Base-by-base conservation (phyloP, 2,888 invertebrate genomes). In the Vesta saturnalis region DNA sequence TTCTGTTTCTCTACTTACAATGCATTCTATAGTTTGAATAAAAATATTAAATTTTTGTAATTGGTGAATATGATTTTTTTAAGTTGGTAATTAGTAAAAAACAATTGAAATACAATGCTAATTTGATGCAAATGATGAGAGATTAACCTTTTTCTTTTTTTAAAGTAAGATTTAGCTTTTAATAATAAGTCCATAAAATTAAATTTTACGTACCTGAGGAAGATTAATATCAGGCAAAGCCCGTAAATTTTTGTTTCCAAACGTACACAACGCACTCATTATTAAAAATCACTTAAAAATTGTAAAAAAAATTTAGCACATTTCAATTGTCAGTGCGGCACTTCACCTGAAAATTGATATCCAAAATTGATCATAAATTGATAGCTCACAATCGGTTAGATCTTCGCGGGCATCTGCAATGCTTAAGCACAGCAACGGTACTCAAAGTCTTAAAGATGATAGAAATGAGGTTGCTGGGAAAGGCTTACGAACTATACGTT, bases 381-480 rank as follows among this genome's bases (percentile, higher is more conserved):
- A 59, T n/a, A 68, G 65, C 69, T 70, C 69, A 64, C 71, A n/a
- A 73, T 68, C 70, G 65, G 74, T 74, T 70, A 73, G 72, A 70
- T 74, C 73, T 74, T 72, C 71, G 69, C 74, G 73, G 69, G 74
- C 74, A 76, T 77, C 76, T 74, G 73, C 74, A 74, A 73, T 73
- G 76, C 72, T 74, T 52, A 73, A 68, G 68, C 59, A 72, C 76
- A 71, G 66, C 77, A 78, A 79, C 80, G 79, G 79, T 80, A 79
- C 78, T 77, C 77, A 60, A 67, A 64, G 72, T 77, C 75, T 77
- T 70, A 65, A 68, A 74, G 74, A 76, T 52, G 77, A 75, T 75
- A 78, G 80, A 81, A 81, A 80, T 78, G 80, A 81, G 80, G 80
- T 81, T 81, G 80, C 70, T 72, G 72, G 75, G 74, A 76, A 77